Evolutionary conservation across 2,888 invertebrate species (phyloP).

Genomic region (Lacanobia oleracea): DNA sequence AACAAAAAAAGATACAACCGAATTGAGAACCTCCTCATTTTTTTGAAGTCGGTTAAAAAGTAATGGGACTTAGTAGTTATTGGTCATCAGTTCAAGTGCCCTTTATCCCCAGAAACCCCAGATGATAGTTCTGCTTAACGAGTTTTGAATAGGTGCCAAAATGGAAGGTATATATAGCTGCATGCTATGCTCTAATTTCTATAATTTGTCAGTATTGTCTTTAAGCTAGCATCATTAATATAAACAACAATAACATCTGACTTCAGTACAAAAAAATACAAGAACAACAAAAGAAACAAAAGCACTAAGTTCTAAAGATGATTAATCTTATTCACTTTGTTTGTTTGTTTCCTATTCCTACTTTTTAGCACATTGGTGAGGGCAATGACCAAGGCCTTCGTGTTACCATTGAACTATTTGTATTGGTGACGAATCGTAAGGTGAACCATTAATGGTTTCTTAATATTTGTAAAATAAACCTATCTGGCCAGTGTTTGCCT

Average conservation of each 20-base stretch:
- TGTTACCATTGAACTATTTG: constrained; percentile 60
- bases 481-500: constrained; percentile 50
- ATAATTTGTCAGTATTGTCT: constrained; percentile 9
- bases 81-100: background rate
- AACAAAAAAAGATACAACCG: too few relatives aligned
- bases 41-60: too few relatives aligned
- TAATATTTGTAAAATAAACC: constrained; percentile 54
- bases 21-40: too few relatives aligned
- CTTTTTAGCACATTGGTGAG: constrained; percentile 48
- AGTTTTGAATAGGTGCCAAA: background rate
- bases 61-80: too few relatives aligned
- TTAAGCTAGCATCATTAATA: constrained; percentile 24
- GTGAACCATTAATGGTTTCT: constrained; percentile 63
- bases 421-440: constrained; percentile 65
- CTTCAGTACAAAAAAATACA: constrained; percentile 23
- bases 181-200: constrained; percentile 11
- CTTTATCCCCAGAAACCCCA: background rate
- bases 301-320: constrained; percentile 27
- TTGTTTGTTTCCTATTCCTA: constrained; percentile 46
- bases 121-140: background rate
- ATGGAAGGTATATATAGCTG: background rate
- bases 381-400: constrained; percentile 68
- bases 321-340: constrained; percentile 35
- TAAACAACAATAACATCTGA: constrained; percentile 17
- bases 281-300: constrained; percentile 45